These are phyloP conservation scores for Muschampia plurimacula DNA, from an alignment of 2,888 invertebrate species.

Conservation along the genomic window DNA sequence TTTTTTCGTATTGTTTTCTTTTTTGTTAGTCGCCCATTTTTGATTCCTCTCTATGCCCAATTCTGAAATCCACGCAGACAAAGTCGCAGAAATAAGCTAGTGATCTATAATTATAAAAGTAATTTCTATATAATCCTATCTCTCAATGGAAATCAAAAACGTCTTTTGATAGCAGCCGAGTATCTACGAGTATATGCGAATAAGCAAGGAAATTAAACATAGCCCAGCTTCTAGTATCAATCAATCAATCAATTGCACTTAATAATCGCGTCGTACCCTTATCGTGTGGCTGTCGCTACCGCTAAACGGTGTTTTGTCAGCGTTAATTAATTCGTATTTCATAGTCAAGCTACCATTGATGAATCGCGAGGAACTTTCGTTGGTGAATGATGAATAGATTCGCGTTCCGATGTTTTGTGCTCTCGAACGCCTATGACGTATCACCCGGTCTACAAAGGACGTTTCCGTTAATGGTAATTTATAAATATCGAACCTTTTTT, in stretches of 20 bases:
- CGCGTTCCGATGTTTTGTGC: conserved; percentile 40
- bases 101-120: no score
- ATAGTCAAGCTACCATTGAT: conserved; percentile 60
- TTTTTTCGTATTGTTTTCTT: no score
- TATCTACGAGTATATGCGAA: no score
- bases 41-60: no score
- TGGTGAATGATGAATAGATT: conserved; percentile 48
- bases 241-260: conserved; percentile 24
- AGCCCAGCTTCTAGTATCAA: not conserved
- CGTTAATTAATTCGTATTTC: conserved; percentile 64
- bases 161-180: no score
- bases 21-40: no score
- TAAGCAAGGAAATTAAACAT: not conserved
- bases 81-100: no score
- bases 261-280: conserved; percentile 23
- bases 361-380: conserved; percentile 50
- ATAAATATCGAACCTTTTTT: not conserved
- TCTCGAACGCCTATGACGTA: conserved; percentile 39
- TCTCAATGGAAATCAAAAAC: no score
- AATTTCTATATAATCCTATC: no score
- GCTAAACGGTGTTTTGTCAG: conserved; percentile 35
- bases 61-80: no score
- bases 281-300: conserved; percentile 29
- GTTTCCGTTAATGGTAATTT: conserved; percentile 10
- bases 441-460: conserved; percentile 39